Conservation (phyloP, 2,888 invertebrate genomes). For the Drosophila histrio region DNA sequence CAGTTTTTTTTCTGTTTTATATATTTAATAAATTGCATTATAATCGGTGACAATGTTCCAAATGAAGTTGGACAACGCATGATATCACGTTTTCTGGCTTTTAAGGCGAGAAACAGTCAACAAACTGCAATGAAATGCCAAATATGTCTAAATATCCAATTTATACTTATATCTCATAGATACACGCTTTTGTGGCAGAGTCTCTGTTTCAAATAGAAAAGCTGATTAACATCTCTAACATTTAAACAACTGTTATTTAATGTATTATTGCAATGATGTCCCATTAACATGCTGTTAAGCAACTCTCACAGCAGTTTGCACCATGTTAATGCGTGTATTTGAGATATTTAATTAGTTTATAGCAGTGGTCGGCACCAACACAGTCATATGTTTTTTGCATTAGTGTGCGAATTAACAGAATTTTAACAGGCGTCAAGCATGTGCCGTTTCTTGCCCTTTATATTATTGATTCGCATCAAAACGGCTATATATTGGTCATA, state of each 20-base stretch:
- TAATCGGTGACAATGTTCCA: background rate
- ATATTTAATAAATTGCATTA: slow-evolving; percentile 20
- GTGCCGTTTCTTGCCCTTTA: no score
- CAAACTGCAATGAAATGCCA: background rate
- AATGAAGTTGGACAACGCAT: slow-evolving; percentile 16
- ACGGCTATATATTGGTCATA: no score
- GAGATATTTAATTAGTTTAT: background rate
- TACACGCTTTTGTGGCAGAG: background rate
- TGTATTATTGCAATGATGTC: background rate
- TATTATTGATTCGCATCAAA: no score
- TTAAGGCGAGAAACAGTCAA: slow-evolving; percentile 8
- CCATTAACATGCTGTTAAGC: background rate
- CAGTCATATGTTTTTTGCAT: no score
- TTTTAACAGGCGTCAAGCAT: no score
- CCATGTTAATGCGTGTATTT: background rate
- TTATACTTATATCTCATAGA: background rate
- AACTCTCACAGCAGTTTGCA: background rate
- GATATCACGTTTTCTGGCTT: slow-evolving; percentile 3
- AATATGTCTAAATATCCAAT: background rate
- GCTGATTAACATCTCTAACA: background rate
- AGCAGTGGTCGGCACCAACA: no score
- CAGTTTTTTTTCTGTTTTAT: background rate
- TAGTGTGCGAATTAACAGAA: no score
- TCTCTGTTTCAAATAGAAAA: background rate
- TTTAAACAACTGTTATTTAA: background rate